phyloP scores from a whole-genome alignment of 1,140 invertebrate species.

The Heterodera carotae region DNA sequence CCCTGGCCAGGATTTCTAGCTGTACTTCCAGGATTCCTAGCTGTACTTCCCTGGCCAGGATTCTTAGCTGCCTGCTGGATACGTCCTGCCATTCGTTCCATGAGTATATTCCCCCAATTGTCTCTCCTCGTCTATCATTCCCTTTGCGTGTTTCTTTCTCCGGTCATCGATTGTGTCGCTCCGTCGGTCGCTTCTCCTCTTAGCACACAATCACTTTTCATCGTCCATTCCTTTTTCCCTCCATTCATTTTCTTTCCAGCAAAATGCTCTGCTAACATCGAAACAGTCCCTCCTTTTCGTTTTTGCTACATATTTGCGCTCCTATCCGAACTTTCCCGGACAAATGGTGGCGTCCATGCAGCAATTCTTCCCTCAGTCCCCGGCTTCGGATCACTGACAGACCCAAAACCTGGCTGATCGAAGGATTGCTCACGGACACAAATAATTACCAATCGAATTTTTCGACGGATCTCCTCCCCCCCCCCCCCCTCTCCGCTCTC shows the following conservation, averaged over 20 bases:
- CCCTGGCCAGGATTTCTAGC: too few species aligned
- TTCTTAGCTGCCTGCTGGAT: too few species aligned
- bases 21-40: too few species aligned
- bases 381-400: conserved; percentile 1
- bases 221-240: not conserved
- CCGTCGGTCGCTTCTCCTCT: not conserved
- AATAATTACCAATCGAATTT: not conserved
- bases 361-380: conserved; percentile 4
- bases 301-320: not conserved
- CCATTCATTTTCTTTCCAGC: not conserved
- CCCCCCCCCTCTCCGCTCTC: not conserved
- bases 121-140: not conserved
- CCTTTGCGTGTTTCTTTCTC: not conserved
- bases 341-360: not conserved
- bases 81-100: too few species aligned
- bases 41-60: too few species aligned
- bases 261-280: not conserved
- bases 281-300: too few species aligned
- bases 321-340: not conserved
- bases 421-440: not conserved
- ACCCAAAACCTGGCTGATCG: conserved; percentile 4
- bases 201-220: not conserved
- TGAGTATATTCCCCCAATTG: not conserved
- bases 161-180: not conserved
- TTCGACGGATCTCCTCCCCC: not conserved